Conservation (phyloP, 2,888 invertebrate species). For the Argyra leucocephala region DNA sequence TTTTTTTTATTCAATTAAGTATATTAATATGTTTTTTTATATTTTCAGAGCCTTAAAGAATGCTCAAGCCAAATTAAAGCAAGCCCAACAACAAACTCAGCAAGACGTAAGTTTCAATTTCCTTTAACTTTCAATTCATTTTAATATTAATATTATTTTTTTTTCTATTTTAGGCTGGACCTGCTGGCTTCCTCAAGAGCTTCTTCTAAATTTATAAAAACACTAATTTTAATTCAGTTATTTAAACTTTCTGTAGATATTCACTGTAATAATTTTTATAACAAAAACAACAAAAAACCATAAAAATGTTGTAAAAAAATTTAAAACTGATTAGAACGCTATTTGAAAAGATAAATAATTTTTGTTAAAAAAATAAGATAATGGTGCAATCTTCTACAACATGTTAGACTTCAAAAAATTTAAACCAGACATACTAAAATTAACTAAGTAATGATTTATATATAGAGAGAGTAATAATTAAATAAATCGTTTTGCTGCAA, state of each 20-base stretch:
- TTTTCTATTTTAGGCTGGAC: slow-evolving; percentile 60
- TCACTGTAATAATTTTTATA: background rate
- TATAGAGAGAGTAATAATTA: background rate
- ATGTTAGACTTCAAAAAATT: background rate
- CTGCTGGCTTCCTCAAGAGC: slow-evolving; percentile 90
- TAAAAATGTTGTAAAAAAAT: background rate
- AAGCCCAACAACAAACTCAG: slow-evolving; percentile 76
- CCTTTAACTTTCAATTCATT: background rate
- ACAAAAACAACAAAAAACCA: too few relatives aligned
- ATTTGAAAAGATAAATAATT: slow-evolving; percentile 27
- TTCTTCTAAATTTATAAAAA: slow-evolving; percentile 62
- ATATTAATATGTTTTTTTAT: background rate
- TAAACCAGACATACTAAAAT: background rate
- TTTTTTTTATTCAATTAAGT: slow-evolving; percentile 10
- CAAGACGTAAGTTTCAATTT: slow-evolving; percentile 44
- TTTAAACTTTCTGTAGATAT: slow-evolving; percentile 2
- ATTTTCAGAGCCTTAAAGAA: slow-evolving; percentile 68
- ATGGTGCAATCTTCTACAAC: slow-evolving; percentile 13
- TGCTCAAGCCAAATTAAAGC: slow-evolving; percentile 75
- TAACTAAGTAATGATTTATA: background rate
- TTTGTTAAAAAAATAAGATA: slow-evolving; percentile 24
- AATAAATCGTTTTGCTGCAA: background rate
- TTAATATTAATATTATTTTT: slow-evolving; percentile 16
- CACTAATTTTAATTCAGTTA: background rate
- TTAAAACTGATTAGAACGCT: too few relatives aligned